A percentile compares a stretch with the other conserved stretches of the same genome.
These are phyloP conservation scores for Phylloscopus collybita DNA, from an alignment of 2,797 vertebrate species.

Conservation along the genomic window DNA sequence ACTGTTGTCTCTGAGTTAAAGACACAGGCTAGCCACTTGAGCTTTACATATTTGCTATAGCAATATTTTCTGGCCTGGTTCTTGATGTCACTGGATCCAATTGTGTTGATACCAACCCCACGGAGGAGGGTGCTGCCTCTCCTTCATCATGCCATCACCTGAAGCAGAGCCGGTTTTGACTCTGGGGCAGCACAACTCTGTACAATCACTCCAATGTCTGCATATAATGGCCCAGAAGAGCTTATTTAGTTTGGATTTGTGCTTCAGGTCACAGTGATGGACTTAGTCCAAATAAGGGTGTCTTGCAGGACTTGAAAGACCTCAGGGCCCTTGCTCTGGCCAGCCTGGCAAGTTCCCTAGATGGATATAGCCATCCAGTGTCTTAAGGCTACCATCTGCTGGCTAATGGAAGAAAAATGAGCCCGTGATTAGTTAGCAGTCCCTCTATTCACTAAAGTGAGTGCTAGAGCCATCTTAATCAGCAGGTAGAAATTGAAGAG, in stretches of 20 bases:
- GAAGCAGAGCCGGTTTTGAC: not conserved
- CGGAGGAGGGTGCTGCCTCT: not conserved
- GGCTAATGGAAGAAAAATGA: not conserved
- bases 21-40: not conserved
- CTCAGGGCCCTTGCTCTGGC: rapidly evolving
- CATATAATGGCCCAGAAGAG: too few relatives aligned
- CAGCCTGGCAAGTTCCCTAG: rapidly evolving
- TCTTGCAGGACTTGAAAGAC: not conserved
- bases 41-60: not conserved
- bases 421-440: not conserved
- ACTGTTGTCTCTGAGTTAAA: not conserved
- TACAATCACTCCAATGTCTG: not conserved
- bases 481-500: not conserved
- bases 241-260: not conserved
- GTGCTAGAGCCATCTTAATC: not conserved
- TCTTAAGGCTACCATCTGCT: slow-evolving; percentile 20
- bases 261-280: not conserved
- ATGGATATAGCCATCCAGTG: not conserved
- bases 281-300: not conserved
- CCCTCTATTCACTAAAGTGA: not conserved
- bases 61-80: not conserved
- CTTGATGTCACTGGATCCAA: not conserved
- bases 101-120: not conserved
- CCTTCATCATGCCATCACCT: not conserved
- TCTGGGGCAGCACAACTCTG: too few relatives aligned